Conservation (phyloP, 2,888 invertebrate species). For the Lymantria monacha region DNA sequence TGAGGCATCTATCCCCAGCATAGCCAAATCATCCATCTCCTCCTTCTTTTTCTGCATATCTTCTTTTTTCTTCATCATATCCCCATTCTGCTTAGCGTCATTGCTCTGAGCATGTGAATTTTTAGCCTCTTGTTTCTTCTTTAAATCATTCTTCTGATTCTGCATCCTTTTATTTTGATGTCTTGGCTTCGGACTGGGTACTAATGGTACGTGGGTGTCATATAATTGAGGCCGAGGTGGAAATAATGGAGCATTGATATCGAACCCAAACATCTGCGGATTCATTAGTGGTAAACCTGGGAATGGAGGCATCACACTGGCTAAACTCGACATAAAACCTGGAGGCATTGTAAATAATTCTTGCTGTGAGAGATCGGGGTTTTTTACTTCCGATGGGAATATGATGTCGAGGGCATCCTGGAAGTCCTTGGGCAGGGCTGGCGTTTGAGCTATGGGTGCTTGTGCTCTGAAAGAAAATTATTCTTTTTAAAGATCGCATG, state of each 20-base stretch:
- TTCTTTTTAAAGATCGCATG: background rate
- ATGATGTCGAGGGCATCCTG: slow-evolving; percentile 86
- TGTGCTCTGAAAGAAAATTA: slow-evolving; percentile 2
- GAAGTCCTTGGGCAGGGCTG: slow-evolving; percentile 83
- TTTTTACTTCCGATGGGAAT: slow-evolving; percentile 75
- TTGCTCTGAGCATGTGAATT: background rate
- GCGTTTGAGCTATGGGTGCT: slow-evolving; percentile 32
- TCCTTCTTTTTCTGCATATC: slow-evolving; percentile 60
- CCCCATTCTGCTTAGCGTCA: background rate
- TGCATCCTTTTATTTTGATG: slow-evolving; percentile 19
- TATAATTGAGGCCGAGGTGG: slow-evolving; percentile 59
- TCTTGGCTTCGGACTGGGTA: slow-evolving; percentile 41
- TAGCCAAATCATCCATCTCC: slow-evolving; percentile 88
- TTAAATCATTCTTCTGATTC: slow-evolving; percentile 25
- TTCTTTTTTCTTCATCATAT: slow-evolving; percentile 23
- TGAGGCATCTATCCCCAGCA: slow-evolving; percentile 93
- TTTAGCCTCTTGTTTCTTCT: slow-evolving; percentile 7
- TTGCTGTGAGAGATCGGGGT: slow-evolving; percentile 30
- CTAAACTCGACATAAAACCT: slow-evolving; percentile 36
- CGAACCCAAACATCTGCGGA: slow-evolving; percentile 64
- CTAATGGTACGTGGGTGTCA: slow-evolving; percentile 64
- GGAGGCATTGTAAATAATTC: slow-evolving; percentile 35
- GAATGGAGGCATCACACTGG: slow-evolving; percentile 43
- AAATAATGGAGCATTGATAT: slow-evolving; percentile 56
- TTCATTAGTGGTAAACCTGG: slow-evolving; percentile 42